These are phyloP conservation scores for Catharus fuscescens DNA, from an alignment of 2,113 vertebrate species.

Conservation along the genomic window DNA sequence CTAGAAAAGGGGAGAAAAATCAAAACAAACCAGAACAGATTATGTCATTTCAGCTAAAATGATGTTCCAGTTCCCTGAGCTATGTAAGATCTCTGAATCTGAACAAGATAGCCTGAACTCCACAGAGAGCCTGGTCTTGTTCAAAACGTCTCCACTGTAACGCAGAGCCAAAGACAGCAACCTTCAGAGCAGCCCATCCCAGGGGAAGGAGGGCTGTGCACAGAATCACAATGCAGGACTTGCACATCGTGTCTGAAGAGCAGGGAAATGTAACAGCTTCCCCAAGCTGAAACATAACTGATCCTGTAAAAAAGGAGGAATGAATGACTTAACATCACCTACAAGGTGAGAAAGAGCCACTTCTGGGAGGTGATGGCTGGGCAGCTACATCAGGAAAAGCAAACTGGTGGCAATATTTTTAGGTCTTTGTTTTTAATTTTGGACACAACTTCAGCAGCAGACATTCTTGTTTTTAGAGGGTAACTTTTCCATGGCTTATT, in stretches of 20 bases:
- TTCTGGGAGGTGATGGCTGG: neutral
- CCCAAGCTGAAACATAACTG: neutral
- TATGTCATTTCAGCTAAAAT: neutral
- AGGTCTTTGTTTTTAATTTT: constrained; percentile 22
- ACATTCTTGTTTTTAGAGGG: constrained; percentile 21
- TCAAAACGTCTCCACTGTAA: neutral
- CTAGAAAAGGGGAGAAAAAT: neutral
- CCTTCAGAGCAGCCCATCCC: neutral
- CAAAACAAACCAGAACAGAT: neutral
- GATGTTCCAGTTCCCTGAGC: neutral
- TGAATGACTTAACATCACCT: neutral
- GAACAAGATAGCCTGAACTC: neutral
- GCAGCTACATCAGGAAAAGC: neutral
- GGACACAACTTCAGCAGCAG: neutral
- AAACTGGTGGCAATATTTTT: neutral
- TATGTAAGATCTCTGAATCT: neutral
- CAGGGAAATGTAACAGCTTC: neutral
- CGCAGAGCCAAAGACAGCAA: neutral
- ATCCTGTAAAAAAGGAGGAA: neutral
- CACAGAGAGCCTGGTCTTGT: neutral
- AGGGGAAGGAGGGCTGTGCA: neutral
- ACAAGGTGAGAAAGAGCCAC: neutral
- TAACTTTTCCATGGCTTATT: neutral
- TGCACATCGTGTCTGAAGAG: neutral
- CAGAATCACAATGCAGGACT: neutral